Conservation (phyloP, 2,113 vertebrate genomes). For the Ciconia stormi region DNA sequence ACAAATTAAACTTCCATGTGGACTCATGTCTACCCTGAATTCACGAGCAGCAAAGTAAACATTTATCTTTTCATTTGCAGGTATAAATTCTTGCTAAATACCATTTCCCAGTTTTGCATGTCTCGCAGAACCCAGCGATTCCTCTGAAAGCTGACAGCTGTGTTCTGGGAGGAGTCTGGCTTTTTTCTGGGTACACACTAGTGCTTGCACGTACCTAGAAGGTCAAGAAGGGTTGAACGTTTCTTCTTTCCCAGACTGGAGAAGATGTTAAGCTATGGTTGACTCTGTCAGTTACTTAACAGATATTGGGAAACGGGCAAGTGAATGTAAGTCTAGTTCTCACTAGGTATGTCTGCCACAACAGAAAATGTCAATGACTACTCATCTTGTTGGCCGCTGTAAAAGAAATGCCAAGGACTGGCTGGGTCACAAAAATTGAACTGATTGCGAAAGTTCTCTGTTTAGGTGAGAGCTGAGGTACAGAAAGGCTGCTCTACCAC, state of each 20-base stretch:
- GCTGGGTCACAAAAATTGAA: background rate
- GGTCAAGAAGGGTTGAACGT: background rate
- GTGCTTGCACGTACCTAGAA: background rate
- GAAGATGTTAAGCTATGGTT: background rate
- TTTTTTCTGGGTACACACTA: background rate
- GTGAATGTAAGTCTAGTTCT: background rate
- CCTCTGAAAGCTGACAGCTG: background rate
- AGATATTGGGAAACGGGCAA: background rate
- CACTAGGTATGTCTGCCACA: background rate
- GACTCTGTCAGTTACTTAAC: background rate
- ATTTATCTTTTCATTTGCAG: background rate
- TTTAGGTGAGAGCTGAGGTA: background rate
- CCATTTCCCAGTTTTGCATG: background rate
- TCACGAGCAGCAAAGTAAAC: background rate
- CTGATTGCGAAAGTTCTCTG: background rate
- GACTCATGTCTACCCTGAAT: background rate
- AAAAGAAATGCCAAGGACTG: background rate
- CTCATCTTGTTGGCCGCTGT: background rate
- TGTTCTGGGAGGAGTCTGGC: background rate
- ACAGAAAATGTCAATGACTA: background rate
- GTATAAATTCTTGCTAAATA: background rate
- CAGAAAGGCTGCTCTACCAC: background rate
- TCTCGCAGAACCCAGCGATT: background rate
- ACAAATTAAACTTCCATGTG: background rate
- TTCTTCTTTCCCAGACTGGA: background rate